Evolutionary conservation across 2,888 invertebrate species (phyloP), one percentile per base, ranked within the genome.

Genomic region (Yponomeuta evonymella): DNA sequence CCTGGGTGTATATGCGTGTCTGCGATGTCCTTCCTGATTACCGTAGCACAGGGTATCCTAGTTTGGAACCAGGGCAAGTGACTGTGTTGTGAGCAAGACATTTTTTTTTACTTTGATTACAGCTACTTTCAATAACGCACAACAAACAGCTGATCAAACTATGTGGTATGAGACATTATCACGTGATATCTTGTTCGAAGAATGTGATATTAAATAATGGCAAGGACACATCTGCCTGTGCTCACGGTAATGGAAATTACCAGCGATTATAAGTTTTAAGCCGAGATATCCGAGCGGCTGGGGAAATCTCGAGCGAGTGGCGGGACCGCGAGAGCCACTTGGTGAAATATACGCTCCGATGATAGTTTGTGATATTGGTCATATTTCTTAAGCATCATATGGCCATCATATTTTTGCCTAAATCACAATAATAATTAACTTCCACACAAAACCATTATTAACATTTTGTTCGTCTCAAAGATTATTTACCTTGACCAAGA

Each of bases 221-320:
- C 51, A 12, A 58, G 15, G 15, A 15, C 51, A 58, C 51, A 15
- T 58, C 15, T 58, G 51, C 15, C 15, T 12, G 3, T 12, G 51
- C 51, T 5, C 15, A 15, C 12, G 51, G 51, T 58, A 58, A 58
- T 58, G 51, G 51, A 58, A 58, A 58, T 58, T 58, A 9, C 15
- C 51, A 58, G 29, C n/a, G 23, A 65, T 65, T 43, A 43, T 43
- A 67, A 67, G 33, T 43, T 48, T 67, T 67, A 67, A 67, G 48
- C 23, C 33, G 48, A 67, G 23, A 67, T 43, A 8, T 48, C 15
- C 29, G 29, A 43, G 43, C 23, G 23, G 12, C 67, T 43, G 23
- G 67, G 30, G 62, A 69, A 62, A 63, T 64, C 51, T 58, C 51
- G 51, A 12, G 51, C 12, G 51, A 15, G 51, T 58, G 51, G 15